Base-by-base conservation (phyloP, 1,140 invertebrate genomes). In the Nomia melanderi region DNA sequence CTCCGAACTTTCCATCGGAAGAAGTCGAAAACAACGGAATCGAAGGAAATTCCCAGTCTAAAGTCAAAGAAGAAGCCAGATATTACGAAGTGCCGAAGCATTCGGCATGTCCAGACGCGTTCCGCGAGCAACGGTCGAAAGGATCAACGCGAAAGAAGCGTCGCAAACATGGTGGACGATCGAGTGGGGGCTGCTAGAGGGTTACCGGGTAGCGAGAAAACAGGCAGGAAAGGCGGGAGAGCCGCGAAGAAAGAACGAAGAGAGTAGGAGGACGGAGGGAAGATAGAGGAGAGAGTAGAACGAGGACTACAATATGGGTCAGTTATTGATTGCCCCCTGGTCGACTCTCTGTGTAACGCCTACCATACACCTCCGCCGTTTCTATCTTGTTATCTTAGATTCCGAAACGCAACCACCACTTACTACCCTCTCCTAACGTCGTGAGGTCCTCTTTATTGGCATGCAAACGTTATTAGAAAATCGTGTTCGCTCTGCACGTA, bases 291-390 rank as follows among this genome's bases (percentile, higher is more conserved):
- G 86, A 79, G 80, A 80, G 81, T 80, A 83, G 75, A 85, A 80
- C 84, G 86, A 86, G 85, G 85, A 82, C 84, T 90, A 88, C 90
- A 91, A 92, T 92, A 92, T 92, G 90, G 91, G 91, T 92, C 91
- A 91, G 88, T 90, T 92, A 92, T 92, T 90, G 91, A 92, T 92
- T 91, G 88, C 87, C 89, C 85, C 87, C 85, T 86, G 84, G 83
- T 89, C 85, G 87, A 89, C 86, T 87, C 80, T 90, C 87, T 84
- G 85, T 88, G 87, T 88, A 89, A 89, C 81, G 83, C 84, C 81
- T 85, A 86, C 81, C 76, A 66, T 84, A 82, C 82, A 82, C 70
- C 78, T 81, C 73, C 77, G 27, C 53, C 69, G 72, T 80, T 84
- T 73, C 81, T 86, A 88, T 86, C 86, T 85, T 81, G 80, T 88